Evolutionary conservation across 1,140 invertebrate genomes (phyloP).

Genomic region (Bicyclus anynana): DNA sequence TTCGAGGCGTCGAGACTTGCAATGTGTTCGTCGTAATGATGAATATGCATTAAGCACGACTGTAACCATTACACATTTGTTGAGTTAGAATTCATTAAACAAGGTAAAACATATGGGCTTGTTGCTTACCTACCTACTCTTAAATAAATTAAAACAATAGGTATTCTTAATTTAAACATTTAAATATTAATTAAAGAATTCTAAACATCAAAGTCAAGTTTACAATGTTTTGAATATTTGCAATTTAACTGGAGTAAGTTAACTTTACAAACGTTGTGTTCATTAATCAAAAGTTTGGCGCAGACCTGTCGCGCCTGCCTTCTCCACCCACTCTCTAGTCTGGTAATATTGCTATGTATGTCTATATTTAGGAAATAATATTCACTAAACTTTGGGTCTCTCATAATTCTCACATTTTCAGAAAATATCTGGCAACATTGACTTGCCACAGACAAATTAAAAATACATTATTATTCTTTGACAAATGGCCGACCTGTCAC

Average conservation of each 20-base stretch:
- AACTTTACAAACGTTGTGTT: slow-evolving; percentile 71
- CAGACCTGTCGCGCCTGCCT: slow-evolving; percentile 58
- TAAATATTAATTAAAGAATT: slow-evolving; percentile 20
- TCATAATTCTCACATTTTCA: slow-evolving; percentile 33
- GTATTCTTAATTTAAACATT: neutral
- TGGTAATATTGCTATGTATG: slow-evolving; percentile 27
- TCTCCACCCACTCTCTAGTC: slow-evolving; percentile 59
- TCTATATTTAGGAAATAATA: slow-evolving; percentile 24
- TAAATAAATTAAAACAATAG: neutral
- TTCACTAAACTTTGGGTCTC: slow-evolving; percentile 49
- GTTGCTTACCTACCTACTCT: too few species aligned
- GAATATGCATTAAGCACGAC: slow-evolving; percentile 25
- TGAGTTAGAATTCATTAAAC: neutral
- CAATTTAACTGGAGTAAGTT: slow-evolving; percentile 66
- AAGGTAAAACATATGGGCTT: neutral
- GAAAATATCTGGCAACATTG: slow-evolving; percentile 14
- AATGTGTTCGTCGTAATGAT: slow-evolving; percentile 19
- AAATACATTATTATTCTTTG: slow-evolving; percentile 53
- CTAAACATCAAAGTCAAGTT: slow-evolving; percentile 46
- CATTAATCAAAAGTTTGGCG: slow-evolving; percentile 77
- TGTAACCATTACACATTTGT: slow-evolving; percentile 11
- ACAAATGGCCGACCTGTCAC: slow-evolving; percentile 67
- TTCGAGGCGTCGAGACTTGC: slow-evolving; percentile 7
- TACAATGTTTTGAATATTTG: slow-evolving; percentile 69
- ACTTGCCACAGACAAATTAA: neutral